Evolutionary conservation across 2,113 vertebrate species (phyloP).

Genomic region (Neogobius melanostomus): DNA sequence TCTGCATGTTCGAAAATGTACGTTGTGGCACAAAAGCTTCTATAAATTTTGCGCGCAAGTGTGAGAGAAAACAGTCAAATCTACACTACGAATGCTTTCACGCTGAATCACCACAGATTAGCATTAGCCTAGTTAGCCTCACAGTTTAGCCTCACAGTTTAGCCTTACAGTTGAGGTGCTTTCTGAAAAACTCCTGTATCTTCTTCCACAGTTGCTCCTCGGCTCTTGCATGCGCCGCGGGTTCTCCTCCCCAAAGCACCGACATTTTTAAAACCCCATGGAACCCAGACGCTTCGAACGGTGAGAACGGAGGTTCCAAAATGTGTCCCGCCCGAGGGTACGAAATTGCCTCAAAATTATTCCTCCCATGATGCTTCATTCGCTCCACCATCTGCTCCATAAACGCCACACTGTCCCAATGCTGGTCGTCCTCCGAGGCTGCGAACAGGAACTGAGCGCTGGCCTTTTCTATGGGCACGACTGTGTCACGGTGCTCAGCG

Average conservation of each 20-base stretch:
- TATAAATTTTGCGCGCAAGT: too few relatives aligned
- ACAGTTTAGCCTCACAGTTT: too few relatives aligned
- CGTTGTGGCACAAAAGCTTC: too few relatives aligned
- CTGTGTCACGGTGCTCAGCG: constrained; percentile 55
- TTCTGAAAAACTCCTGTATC: constrained; percentile 60
- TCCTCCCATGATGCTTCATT: neutral
- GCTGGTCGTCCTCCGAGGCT: constrained; percentile 70
- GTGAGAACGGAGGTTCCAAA: too few relatives aligned
- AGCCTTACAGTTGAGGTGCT: constrained; percentile 30
- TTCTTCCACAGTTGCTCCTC: constrained; percentile 68
- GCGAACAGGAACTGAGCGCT: constrained; percentile 73
- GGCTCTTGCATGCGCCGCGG: constrained; percentile 50
- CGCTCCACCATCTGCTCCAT: constrained; percentile 54
- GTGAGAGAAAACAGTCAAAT: too few relatives aligned
- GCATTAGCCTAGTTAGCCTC: constrained; percentile 33
- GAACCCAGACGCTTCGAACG: too few relatives aligned
- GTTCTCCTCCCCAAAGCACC: constrained; percentile 63
- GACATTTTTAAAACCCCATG: constrained; percentile 2
- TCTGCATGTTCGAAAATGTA: too few relatives aligned
- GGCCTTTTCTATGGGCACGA: constrained; percentile 76
- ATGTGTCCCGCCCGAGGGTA: too few relatives aligned
- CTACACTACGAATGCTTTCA: too few relatives aligned
- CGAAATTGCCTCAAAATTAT: too few relatives aligned
- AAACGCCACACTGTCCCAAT: constrained; percentile 73
- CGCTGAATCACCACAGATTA: too few relatives aligned